Evolutionary conservation across 2,888 invertebrate genomes (phyloP).

Genomic region (Melinaea marsaeus): DNA sequence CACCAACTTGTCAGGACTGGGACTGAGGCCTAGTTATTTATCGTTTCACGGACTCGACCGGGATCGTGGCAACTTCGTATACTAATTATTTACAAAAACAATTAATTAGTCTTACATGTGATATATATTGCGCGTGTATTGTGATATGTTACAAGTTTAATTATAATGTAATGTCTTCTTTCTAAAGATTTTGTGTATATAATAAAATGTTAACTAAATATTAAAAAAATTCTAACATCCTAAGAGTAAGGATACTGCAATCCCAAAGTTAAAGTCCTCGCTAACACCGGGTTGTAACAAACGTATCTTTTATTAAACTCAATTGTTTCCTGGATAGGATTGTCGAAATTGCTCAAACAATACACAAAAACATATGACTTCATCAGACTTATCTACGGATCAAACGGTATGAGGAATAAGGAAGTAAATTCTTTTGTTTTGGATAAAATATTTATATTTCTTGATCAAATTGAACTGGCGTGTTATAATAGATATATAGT

Average conservation of each 20-base stretch:
- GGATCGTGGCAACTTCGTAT: slow-evolving; percentile 6
- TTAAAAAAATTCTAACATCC: background rate
- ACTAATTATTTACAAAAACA: background rate
- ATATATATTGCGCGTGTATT: background rate
- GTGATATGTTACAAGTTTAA: background rate
- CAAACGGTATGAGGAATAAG: background rate
- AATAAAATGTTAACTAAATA: background rate
- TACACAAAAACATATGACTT: background rate
- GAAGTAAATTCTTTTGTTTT: too few relatives aligned
- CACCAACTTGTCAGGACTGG: slow-evolving; percentile 13
- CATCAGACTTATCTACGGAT: background rate
- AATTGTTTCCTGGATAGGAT: slow-evolving; percentile 1
- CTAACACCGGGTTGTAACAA: background rate
- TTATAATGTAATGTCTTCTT: background rate
- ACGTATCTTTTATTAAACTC: background rate
- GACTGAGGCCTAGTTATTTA: slow-evolving; percentile 16
- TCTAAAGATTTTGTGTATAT: background rate
- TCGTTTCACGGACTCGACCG: slow-evolving; percentile 22
- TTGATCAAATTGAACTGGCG: too few relatives aligned
- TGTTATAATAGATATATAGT: too few relatives aligned
- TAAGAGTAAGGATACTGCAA: background rate
- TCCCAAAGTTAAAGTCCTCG: background rate
- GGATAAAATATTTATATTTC: too few relatives aligned
- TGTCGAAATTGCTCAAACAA: slow-evolving; percentile 1
- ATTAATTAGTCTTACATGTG: background rate